phyloP scores from a whole-genome alignment of 2,888 invertebrate genomes.

The Cheiracanthium punctorium region DNA sequence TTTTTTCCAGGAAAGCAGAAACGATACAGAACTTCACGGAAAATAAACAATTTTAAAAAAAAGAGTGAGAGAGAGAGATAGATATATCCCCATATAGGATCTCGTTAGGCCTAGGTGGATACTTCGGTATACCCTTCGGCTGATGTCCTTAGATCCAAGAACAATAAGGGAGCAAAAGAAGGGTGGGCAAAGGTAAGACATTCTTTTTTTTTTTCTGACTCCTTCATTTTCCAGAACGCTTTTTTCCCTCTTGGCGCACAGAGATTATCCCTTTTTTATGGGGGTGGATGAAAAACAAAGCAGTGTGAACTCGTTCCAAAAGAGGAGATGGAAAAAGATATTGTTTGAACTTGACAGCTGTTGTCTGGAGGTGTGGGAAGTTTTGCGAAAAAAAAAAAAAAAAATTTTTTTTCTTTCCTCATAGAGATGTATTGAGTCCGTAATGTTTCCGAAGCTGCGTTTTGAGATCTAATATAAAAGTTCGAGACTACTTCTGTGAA shows the following conservation, averaged over 20 bases:
- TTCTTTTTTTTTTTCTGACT: constrained; percentile 30
- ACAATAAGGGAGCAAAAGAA: constrained; percentile 41
- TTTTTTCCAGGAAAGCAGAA: neutral
- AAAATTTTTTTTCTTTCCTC: too few species aligned
- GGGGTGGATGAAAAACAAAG: constrained; percentile 34
- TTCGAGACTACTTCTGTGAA: neutral
- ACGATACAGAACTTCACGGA: neutral
- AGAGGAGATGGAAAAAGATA: constrained; percentile 17
- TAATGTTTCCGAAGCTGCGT: neutral
- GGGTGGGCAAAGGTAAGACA: constrained; percentile 26
- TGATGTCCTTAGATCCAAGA: constrained; percentile 60
- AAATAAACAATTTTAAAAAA: neutral
- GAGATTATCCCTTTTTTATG: constrained; percentile 68
- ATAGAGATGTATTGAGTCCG: neutral
- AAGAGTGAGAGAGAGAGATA: too few species aligned
- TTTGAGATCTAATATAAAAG: neutral
- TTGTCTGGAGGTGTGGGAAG: constrained; percentile 11
- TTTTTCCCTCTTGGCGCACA: constrained; percentile 12
- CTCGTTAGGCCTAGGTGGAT: constrained; percentile 64
- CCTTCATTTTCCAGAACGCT: constrained; percentile 46
- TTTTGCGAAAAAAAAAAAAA: neutral
- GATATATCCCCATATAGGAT: constrained; percentile 53
- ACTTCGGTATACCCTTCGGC: constrained; percentile 61
- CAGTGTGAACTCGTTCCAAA: constrained; percentile 44
- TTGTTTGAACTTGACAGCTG: constrained; percentile 47